Evolutionary conservation across 1,140 invertebrate species (phyloP).

Genomic region (Drosophila equinoxialis): DNA sequence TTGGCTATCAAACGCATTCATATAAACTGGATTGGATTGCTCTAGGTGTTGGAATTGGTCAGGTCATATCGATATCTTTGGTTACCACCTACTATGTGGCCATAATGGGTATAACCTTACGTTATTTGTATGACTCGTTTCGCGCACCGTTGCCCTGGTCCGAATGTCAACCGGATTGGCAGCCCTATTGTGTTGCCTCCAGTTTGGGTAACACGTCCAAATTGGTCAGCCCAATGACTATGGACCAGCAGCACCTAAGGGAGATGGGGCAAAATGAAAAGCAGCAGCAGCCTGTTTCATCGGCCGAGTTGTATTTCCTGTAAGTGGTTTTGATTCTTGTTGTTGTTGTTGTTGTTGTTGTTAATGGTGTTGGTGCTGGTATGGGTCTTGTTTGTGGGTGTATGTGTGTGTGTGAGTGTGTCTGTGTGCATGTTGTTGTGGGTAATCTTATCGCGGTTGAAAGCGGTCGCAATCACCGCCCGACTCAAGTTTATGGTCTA

Average conservation of each 20-base stretch:
- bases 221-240: slow-evolving; percentile 28
- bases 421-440: slow-evolving; percentile 30
- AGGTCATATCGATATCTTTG: slow-evolving; percentile 88
- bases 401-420: slow-evolving; percentile 21
- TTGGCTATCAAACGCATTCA: slow-evolving; percentile 30
- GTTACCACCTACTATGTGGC: slow-evolving; percentile 90
- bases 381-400: slow-evolving; percentile 23
- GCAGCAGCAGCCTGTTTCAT: slow-evolving; percentile 58
- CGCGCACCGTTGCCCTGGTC: slow-evolving; percentile 87
- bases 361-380: slow-evolving; percentile 31
- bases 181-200: slow-evolving; percentile 82
- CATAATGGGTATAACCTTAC: slow-evolving; percentile 88
- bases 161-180: slow-evolving; percentile 86
- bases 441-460: slow-evolving; percentile 60
- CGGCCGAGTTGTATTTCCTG: slow-evolving; percentile 82
- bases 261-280: background rate
- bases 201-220: slow-evolving; percentile 50
- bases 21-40: slow-evolving; percentile 66
- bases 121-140: slow-evolving; percentile 88
- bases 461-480: slow-evolving; percentile 43
- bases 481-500: slow-evolving; percentile 62
- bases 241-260: slow-evolving; percentile 16
- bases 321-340: slow-evolving; percentile 66
- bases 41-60: slow-evolving; percentile 89
- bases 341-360: slow-evolving; percentile 13